These are phyloP conservation scores for Tonatia bakeri DNA, from an alignment of 2,113 vertebrate species.

Conservation along the genomic window DNA sequence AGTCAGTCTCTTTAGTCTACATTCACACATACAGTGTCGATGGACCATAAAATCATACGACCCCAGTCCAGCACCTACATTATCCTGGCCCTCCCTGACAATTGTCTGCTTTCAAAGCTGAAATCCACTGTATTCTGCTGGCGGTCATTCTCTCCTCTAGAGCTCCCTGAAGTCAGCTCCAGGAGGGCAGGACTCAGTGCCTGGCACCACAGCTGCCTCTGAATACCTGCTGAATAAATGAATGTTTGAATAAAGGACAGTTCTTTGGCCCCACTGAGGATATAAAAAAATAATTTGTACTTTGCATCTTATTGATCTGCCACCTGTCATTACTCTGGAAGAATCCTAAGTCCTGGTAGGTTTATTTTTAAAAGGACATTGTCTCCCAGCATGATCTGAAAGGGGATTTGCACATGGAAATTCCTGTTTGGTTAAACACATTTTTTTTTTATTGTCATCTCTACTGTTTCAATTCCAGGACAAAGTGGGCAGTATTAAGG, in stretches of 20 bases:
- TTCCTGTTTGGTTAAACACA: background rate
- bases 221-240: background rate
- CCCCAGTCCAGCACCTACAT: background rate
- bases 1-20: background rate
- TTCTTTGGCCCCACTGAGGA: background rate
- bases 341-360: background rate
- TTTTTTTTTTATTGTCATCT: background rate
- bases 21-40: background rate
- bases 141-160: background rate
- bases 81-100: background rate
- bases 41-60: background rate
- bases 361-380: background rate
- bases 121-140: background rate
- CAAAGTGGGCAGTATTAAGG: background rate
- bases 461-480: background rate
- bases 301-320: background rate
- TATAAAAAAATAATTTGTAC: background rate
- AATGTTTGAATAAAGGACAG: background rate
- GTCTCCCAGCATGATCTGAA: background rate
- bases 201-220: background rate
- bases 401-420: background rate
- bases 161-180: background rate
- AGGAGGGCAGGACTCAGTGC: background rate
- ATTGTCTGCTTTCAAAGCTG: background rate
- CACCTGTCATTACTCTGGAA: background rate